Conservation (phyloP, 2,888 invertebrate species). For the Apoda limacodes region DNA sequence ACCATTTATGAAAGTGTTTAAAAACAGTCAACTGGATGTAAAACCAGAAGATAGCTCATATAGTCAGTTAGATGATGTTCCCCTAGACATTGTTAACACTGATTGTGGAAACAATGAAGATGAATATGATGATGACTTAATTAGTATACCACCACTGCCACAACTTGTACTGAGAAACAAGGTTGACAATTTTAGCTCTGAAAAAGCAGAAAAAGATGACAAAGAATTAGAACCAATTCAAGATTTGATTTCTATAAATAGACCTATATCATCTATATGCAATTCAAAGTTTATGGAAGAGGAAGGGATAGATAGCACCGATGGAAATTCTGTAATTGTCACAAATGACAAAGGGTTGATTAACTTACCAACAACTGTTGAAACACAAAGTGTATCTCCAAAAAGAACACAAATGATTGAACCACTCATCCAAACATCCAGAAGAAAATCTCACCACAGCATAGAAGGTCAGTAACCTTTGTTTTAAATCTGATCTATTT, state of each 20-base stretch:
- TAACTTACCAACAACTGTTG: conserved; percentile 11
- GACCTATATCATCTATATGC: too few species aligned
- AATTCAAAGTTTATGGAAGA: too few species aligned
- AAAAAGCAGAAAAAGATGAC: too few species aligned
- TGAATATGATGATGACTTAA: conserved; percentile 38
- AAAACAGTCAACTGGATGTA: conserved; percentile 20
- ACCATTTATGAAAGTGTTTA: conserved; percentile 32
- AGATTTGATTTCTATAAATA: too few species aligned
- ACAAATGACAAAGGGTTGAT: conserved; percentile 17
- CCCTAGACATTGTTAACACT: conserved; percentile 21
- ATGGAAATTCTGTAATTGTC: conserved; percentile 29
- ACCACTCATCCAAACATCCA: conserved; percentile 28
- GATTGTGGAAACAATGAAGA: conserved; percentile 26
- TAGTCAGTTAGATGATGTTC: conserved; percentile 44
- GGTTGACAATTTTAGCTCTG: too few species aligned
- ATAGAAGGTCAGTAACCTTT: too few species aligned
- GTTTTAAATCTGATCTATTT: too few species aligned
- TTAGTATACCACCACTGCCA: conserved; percentile 28
- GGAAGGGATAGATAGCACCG: conserved; percentile 16
- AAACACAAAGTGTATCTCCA: conserved; percentile 15
- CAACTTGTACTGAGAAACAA: too few species aligned
- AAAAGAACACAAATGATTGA: conserved; percentile 42
- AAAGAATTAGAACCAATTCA: too few species aligned
- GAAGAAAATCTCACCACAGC: conserved; percentile 23
- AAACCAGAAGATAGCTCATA: conserved; percentile 44